These are phyloP conservation scores for Parnassius mnemosyne DNA, from an alignment of 2,888 invertebrate species.

Conservation along the genomic window DNA sequence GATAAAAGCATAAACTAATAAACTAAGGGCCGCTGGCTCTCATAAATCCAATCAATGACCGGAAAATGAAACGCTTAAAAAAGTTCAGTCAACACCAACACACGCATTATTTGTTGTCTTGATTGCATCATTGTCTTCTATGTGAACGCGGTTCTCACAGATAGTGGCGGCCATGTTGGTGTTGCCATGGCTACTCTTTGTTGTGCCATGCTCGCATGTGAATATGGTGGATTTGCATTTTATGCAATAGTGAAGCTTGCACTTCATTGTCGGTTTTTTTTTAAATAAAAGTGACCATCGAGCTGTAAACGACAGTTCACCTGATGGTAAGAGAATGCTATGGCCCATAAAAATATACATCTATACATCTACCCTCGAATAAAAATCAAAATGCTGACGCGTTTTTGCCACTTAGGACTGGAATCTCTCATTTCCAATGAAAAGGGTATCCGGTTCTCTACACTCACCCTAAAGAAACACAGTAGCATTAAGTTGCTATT, in stretches of 20 bases:
- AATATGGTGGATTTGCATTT: conserved; percentile 34
- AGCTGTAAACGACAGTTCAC: too few relatives aligned
- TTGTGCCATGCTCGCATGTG: conserved; percentile 44
- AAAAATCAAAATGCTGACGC: too few relatives aligned
- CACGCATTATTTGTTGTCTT: conserved; percentile 34
- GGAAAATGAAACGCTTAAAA: conserved; percentile 28
- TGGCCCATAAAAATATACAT: too few relatives aligned
- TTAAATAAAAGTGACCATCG: too few relatives aligned
- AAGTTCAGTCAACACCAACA: conserved; percentile 19
- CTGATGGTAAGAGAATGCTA: too few relatives aligned
- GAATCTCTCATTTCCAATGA: too few relatives aligned
- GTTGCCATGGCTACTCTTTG: conserved; percentile 40
- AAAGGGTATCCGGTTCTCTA: too few relatives aligned
- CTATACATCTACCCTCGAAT: too few relatives aligned
- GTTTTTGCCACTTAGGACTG: too few relatives aligned
- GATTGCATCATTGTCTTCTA: conserved; percentile 22
- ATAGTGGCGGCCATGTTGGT: conserved; percentile 29
- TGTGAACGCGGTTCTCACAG: conserved; percentile 43
- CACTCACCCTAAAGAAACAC: too few relatives aligned
- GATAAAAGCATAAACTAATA: not conserved
- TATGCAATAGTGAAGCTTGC: conserved; percentile 32
- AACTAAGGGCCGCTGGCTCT: not conserved
- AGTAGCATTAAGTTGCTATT: too few relatives aligned
- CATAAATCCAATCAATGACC: conserved; percentile 28
- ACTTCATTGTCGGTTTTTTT: not conserved